Evolutionary conservation across 2,797 vertebrate genomes (phyloP), one percentile per base, ranked within the genome.

Genomic region (Vultur gryphus): DNA sequence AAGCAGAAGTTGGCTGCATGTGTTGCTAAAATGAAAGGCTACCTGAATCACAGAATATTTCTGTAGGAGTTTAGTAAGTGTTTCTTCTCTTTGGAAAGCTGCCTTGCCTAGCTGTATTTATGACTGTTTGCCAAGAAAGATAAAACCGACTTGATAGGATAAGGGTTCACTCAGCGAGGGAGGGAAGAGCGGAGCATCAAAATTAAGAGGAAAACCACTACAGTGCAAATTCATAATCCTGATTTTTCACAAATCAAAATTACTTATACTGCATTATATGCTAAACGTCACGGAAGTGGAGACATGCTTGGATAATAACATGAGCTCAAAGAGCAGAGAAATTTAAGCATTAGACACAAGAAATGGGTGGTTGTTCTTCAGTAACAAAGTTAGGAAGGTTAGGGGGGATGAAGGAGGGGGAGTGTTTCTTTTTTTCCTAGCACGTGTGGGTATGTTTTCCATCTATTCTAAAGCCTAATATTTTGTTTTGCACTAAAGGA

Each of bases 111-210:
- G 10, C 31, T 57, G n/a, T 43, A 8, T 72, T 67, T 77, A 16
- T 0, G 2, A 35, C 54, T 90, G 5, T 29, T 77, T 57, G 49
- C 55, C 18, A 46, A 61, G 65, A 57, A 82, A 66, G 46, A 46
- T 5, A 44, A 51, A 61, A 31, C n/a, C 0, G 0, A 77, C 25
- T 57, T 57, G 33, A 4, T 26, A 39, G 49, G 23, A 1, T 59
- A 39, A 52, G 24, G 3, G 20, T 43, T 91, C 28, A 7, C 39
- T 71, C 15, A 21, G 2, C 51, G 37, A 46, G 20, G 62, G 16
- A 51, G 24, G 7, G 33, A 43, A 82, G 70, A 16, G 5, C 16
- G 7, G 39, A 61, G 23, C 7, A 33, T 75, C 49, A 0, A 4
- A 78, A 65, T 44, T 59, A 59, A 67, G 23, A 57, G 44, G n/a